Conservation (phyloP, 2,888 invertebrate genomes). For the Drosophila incognita region DNA sequence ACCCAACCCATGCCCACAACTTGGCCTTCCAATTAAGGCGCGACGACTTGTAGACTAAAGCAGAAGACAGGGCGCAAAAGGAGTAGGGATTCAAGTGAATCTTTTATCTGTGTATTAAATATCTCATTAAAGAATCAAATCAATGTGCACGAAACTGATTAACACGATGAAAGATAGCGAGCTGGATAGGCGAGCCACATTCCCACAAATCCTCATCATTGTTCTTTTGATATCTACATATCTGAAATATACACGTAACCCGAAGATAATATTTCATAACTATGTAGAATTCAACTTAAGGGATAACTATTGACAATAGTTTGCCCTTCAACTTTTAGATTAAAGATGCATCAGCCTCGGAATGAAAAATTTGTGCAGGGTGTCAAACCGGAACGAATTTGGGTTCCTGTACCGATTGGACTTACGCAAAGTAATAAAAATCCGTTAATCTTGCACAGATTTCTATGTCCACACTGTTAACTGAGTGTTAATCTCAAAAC, state of each 20-base stretch:
- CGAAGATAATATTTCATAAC: background rate
- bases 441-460: too few relatives aligned
- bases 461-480: too few relatives aligned
- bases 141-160: conserved; percentile 63
- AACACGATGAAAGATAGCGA: conserved; percentile 35
- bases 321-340: background rate
- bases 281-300: background rate
- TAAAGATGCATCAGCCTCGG: background rate
- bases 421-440: too few relatives aligned
- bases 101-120: conserved; percentile 47
- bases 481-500: background rate
- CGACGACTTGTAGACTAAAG: background rate
- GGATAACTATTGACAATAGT: background rate
- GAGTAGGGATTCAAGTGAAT: conserved; percentile 32
- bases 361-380: background rate
- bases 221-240: background rate
- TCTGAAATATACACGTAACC: background rate
- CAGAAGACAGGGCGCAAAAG: background rate
- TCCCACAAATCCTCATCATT: conserved; percentile 40
- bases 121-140: conserved; percentile 69
- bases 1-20: conserved; percentile 4
- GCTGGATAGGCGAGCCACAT: conserved; percentile 40
- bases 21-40: conserved; percentile 28
- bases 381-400: background rate
- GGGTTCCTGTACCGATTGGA: background rate